phyloP scores from a whole-genome alignment of 1,140 invertebrate genomes.

The Hyles euphorbiae region DNA sequence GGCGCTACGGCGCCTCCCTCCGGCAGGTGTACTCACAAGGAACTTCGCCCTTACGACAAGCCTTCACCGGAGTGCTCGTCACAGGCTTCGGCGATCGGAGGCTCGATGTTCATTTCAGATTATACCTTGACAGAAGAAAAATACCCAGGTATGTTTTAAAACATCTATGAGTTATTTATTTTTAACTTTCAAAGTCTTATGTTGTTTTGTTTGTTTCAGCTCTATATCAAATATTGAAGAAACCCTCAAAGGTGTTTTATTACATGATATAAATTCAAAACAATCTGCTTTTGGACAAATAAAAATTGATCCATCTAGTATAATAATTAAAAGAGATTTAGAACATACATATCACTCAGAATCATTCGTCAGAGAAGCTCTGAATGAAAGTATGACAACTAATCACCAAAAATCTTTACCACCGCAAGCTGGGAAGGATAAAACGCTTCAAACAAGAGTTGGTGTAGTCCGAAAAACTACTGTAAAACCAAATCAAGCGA shows the following conservation, averaged over 20 bases:
- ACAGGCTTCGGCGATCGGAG: slow-evolving; percentile 82
- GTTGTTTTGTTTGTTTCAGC: slow-evolving; percentile 59
- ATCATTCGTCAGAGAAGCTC: slow-evolving; percentile 59
- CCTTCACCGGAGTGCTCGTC: slow-evolving; percentile 79
- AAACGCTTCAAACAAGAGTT: slow-evolving; percentile 63
- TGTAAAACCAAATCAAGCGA: slow-evolving; percentile 57
- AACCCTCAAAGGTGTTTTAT: slow-evolving; percentile 79
- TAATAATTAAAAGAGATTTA: slow-evolving; percentile 79
- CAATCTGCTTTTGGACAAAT: slow-evolving; percentile 80
- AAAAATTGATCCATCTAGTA: slow-evolving; percentile 80
- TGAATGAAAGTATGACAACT: slow-evolving; percentile 60
- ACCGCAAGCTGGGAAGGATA: slow-evolving; percentile 60
- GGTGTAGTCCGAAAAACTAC: slow-evolving; percentile 75
- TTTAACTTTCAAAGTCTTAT: slow-evolving; percentile 2
- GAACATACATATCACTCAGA: slow-evolving; percentile 70
- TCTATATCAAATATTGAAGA: slow-evolving; percentile 81
- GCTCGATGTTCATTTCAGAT: slow-evolving; percentile 84
- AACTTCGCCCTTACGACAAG: slow-evolving; percentile 74
- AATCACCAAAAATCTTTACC: slow-evolving; percentile 43
- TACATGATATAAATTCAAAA: slow-evolving; percentile 80
- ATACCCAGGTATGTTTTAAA: slow-evolving; percentile 76
- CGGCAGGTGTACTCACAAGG: slow-evolving; percentile 74
- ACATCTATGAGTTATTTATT: not conserved
- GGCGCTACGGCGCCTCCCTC: slow-evolving; percentile 74
- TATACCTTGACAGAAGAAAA: slow-evolving; percentile 85